Percentiles rank a stretch among this genome's conserved stretches.
Conservation (phyloP, 1,140 invertebrate species). For the Bombus turneri region DNA sequence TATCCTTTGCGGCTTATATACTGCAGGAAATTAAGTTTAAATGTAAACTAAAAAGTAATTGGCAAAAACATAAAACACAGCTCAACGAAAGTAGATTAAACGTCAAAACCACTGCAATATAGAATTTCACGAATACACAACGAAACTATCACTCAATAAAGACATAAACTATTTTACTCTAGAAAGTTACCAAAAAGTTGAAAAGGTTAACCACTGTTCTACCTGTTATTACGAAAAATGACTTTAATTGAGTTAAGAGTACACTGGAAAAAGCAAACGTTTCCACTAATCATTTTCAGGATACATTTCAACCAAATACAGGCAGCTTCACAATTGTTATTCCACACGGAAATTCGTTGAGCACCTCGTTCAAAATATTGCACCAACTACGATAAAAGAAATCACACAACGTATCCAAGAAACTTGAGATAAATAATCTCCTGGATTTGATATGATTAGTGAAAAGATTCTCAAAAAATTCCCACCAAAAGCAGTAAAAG, state of each 20-base stretch:
- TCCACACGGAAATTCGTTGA: not conserved
- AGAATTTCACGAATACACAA: not conserved
- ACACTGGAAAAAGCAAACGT: not conserved
- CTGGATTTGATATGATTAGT: not conserved
- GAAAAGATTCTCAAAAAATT: not conserved
- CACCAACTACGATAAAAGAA: not conserved
- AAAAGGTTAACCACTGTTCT: too few species aligned
- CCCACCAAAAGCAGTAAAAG: not conserved
- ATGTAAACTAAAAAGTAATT: too few species aligned
- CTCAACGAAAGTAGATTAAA: not conserved
- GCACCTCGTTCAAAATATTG: not conserved
- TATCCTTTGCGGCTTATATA: not conserved
- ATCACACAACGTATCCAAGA: not conserved
- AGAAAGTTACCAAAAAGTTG: not conserved
- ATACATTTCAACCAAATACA: not conserved
- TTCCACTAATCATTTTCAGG: not conserved
- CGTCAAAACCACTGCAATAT: not conserved
- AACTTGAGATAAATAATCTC: not conserved
- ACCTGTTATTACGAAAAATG: not conserved
- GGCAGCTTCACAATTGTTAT: not conserved
- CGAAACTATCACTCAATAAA: not conserved
- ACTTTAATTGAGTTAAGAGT: not conserved
- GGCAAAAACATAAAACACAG: too few species aligned
- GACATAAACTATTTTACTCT: not conserved
- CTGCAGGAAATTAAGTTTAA: not conserved